Base-by-base conservation (phyloP, 23 tunicate genomes). In the Botrylloides violaceus region DNA sequence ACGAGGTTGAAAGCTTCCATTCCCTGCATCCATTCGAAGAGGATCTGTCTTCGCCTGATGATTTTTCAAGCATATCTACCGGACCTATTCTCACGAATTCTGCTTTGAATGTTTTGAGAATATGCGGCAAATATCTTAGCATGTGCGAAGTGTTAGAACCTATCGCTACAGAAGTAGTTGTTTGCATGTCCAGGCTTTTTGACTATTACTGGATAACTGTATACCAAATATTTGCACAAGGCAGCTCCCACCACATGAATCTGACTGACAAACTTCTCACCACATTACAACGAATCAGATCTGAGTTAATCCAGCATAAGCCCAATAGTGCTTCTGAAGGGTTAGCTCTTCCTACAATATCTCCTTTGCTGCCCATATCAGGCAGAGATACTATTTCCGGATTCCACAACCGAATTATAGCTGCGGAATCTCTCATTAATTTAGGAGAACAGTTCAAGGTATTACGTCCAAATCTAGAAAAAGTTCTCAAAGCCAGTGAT, bases 71-170 rank as follows among this genome's bases (percentile, higher is more conserved):
- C 9, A 1, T 75, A 75, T 49, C 3, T 64, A 4, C 74, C 2
- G 86, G 95, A 3, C 96, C 96, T 0, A 59, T 88, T 7, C 25
- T 88, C 33, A 88, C 96, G 38, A 88, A 88, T 70, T 72, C 88
- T 21, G 83, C 84, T 26, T 77, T 88, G 12, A 87, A 88, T 49
- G 88, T 82, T 18, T 64, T 88, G 32, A 70, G 88, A 20, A 55
- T 77, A 36, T 88, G 96, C 37, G 96, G 96, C 43, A 88, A 86
- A 83, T 88, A 88, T 80, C 57, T 88, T 66, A 88, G 81, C 34
- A 88, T 88, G 96, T 79, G 88, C 37, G 88, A 88, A 53, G 84
- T 78, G 7, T 55, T 88, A 49, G 75, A 88, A 55, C 85, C 88
- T 19, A 88, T 88, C 26, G 65, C 96, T 19, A 77, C 65, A 47